Conservation (phyloP, 2,888 invertebrate species). For the Dorcus hopei region DNA sequence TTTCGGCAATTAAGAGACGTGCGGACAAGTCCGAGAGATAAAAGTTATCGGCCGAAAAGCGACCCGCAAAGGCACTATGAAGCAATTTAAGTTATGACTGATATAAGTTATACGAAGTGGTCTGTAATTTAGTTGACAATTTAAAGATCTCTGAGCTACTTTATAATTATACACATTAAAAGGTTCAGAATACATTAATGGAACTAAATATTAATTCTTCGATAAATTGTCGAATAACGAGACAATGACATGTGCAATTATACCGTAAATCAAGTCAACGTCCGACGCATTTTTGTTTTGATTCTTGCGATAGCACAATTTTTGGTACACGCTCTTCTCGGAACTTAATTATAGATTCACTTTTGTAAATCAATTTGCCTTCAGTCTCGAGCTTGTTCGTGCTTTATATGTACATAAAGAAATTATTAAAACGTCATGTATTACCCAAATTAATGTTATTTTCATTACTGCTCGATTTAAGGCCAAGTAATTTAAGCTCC, state of each 20-base stretch:
- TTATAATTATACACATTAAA: constrained; percentile 18
- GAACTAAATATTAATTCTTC: constrained; percentile 17
- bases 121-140: constrained; percentile 23
- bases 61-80: not conserved
- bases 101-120: constrained; percentile 12
- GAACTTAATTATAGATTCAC: constrained; percentile 13
- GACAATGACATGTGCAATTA: constrained; percentile 17
- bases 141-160: constrained; percentile 20
- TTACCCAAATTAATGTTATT: constrained; percentile 8
- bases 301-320: constrained; percentile 10
- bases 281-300: constrained; percentile 3
- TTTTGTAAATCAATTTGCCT: constrained; percentile 13
- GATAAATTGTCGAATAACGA: constrained; percentile 17
- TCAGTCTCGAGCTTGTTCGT: not conserved
- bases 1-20: constrained; percentile 6
- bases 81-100: constrained; percentile 2
- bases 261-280: constrained; percentile 9
- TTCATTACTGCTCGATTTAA: constrained; percentile 7
- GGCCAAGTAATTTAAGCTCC: constrained; percentile 8
- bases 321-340: constrained; percentile 5
- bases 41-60: not conserved
- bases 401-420: not conserved
- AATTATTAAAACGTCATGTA: constrained; percentile 7
- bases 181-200: constrained; percentile 15
- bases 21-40: not conserved